These are phyloP conservation scores for Xenotilapia caudafasciata DNA, from an alignment of 2,113 vertebrate species.

Conservation along the genomic window DNA sequence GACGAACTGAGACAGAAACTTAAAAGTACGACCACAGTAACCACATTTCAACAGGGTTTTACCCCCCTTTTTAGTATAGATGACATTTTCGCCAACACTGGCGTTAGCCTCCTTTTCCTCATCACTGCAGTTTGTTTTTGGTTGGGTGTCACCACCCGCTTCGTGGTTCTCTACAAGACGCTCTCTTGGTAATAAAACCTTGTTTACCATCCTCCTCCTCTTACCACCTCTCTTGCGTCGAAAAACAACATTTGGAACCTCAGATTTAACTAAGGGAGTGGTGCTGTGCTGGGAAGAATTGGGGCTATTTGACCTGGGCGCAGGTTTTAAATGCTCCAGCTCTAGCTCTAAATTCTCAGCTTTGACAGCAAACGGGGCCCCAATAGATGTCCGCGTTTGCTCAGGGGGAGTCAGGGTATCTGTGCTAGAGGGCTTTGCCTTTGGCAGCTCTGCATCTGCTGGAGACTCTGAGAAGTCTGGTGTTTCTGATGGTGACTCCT, in stretches of 20 bases:
- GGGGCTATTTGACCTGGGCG: background rate
- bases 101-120: background rate
- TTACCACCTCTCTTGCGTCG: conserved; percentile 43
- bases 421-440: background rate
- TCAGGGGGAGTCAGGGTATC: background rate
- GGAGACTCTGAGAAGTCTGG: background rate
- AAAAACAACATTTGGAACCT: background rate
- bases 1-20: conserved; percentile 67
- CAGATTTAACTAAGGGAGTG: background rate
- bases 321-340: background rate
- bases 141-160: background rate
- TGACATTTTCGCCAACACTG: background rate
- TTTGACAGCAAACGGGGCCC: background rate
- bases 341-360: conserved; percentile 19
- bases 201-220: conserved; percentile 17
- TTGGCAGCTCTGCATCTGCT: background rate
- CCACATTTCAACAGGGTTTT: conserved; percentile 58
- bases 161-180: background rate
- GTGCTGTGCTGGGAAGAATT: background rate
- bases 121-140: background rate
- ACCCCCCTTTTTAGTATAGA: conserved; percentile 25
- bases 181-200: background rate
- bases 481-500: background rate
- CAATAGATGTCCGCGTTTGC: background rate
- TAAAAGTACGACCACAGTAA: conserved; percentile 58